Percentiles rank a stretch among this genome's conserved stretches.
Evolutionary conservation across 1,140 invertebrate genomes (phyloP).

Genomic region (Agrypnia vestita): DNA sequence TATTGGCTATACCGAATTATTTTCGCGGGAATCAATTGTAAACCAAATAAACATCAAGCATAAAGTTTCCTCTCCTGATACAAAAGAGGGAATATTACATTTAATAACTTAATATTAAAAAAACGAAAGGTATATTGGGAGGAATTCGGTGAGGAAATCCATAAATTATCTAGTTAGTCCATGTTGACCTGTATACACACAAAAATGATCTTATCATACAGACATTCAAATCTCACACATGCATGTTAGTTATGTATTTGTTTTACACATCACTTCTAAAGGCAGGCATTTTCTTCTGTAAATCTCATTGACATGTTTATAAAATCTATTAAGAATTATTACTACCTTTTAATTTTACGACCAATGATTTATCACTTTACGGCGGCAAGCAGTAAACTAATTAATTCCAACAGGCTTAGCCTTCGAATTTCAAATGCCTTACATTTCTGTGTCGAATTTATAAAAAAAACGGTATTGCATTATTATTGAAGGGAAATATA

Average conservation of each 20-base stretch:
- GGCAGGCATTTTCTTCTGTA: neutral
- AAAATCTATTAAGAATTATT: slow-evolving; percentile 24
- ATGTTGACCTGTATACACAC: no score
- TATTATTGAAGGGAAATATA: neutral
- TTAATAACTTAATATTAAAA: no score
- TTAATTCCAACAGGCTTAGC: neutral
- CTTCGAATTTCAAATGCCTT: neutral
- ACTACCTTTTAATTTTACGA: slow-evolving; percentile 10
- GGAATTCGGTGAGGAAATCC: no score
- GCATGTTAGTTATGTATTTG: neutral
- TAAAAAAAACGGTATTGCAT: neutral
- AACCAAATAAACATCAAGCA: no score
- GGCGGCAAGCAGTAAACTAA: slow-evolving; percentile 20
- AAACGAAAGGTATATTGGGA: no score
- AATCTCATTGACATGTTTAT: neutral
- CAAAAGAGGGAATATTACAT: no score
- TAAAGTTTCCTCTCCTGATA: no score
- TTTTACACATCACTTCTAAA: slow-evolving; percentile 1
- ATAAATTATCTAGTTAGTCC: no score
- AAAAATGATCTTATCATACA: no score
- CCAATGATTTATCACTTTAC: slow-evolving; percentile 13
- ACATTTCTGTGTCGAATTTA: neutral
- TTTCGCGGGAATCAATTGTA: no score
- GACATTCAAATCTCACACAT: neutral
- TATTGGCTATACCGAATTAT: no score